Base-by-base conservation (phyloP, 2,113 vertebrate genomes). In the Brienomyrus longianalis region DNA sequence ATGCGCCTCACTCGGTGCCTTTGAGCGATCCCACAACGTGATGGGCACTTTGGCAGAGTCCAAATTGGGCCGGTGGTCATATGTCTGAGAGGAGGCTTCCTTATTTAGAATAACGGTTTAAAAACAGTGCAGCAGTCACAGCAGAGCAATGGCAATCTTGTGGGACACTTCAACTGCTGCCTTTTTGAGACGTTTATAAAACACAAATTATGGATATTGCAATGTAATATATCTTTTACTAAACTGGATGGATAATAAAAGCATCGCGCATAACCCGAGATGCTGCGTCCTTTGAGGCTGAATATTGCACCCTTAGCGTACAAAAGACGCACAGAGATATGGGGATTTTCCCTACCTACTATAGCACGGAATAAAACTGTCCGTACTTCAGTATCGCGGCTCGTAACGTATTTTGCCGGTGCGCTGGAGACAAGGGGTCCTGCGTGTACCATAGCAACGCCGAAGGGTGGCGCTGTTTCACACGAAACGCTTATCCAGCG, bases 101-200 rank as follows among this genome's bases (percentile, higher is more conserved):
- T 98, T 97, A 97, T 97, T 97, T 97, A 97, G 96, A 97, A 94
- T 91, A 95, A 95, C 96, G 95, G 96, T 95, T 96, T 96, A 96
- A 97, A 97, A 97, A 95, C 92, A 95, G 96, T 93, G 91, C 93
- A 88, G 95, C 94, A 94, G 94, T 97, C 97, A 97, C 94, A 94
- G 94, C 94, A 39, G 91, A 96, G 96, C 95, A 96, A 96, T 95
- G 95, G 95, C 90, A 94, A 93, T 89, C 94, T 90, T 92, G 92
- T 92, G 89, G 91, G 92, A 89, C 91, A 92, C 93, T 95, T 95
- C 93, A 93, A 94, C 91, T 92, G 90, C 92, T 92, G 90, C 90
- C 90, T 50, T 77, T 91, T 94, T 77, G 1, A 91, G 59, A 91
- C 91, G 92, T 92, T 94, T 91, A 88, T 52, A 86, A 47, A 47